Evolutionary conservation across 2,888 invertebrate genomes (phyloP), one percentile per base, ranked within the genome.

Genomic region (Volucella zonaria): DNA sequence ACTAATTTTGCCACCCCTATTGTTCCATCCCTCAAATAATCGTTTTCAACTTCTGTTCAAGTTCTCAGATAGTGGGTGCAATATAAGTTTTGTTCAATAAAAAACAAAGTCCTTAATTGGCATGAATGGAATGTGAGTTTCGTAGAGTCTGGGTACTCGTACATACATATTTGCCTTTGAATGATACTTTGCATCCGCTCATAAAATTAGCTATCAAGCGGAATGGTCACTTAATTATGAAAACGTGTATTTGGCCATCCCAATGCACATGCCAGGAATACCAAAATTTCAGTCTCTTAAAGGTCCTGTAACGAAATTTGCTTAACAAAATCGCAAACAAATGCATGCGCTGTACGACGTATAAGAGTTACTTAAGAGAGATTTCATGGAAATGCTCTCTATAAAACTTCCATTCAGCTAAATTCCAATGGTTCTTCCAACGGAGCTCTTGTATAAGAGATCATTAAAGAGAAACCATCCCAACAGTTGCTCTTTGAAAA

Each of bases 341-440:
- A n/a, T 10, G 23, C 70, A 81, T 76, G 82, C 61, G 61, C 71
- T 8, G 8, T 6, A 14, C 8, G 12, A n/a, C 1, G 15, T 54
- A 73, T 58, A 67, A 64, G 68, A 78, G 78, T 11, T 0, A n/a
- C 3, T 43, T 61, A 66, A 78, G 78, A 71, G 78, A 59, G 8
- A 11, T 40, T 11, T 11, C 11, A 14, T 75, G 74, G 71, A 71
- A 66, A 47, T 10, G 9, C 23, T 9, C 70, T 78, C 79, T 83
- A 49, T 0, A 49, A 6, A 1, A 31, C 11, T 83, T 83, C 83
- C 79, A 83, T 83, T 83, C 83, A 83, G 83, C 83, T 1, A 11
- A 2, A 9, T 82, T 78, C 78, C 78, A 78, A 2, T 23, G 1
- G 9, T 11, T 6, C 11, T 54, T 75, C 45, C 49, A 58, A 23